Conservation (phyloP, 2,888 invertebrate genomes). For the Erebia aethiops region DNA sequence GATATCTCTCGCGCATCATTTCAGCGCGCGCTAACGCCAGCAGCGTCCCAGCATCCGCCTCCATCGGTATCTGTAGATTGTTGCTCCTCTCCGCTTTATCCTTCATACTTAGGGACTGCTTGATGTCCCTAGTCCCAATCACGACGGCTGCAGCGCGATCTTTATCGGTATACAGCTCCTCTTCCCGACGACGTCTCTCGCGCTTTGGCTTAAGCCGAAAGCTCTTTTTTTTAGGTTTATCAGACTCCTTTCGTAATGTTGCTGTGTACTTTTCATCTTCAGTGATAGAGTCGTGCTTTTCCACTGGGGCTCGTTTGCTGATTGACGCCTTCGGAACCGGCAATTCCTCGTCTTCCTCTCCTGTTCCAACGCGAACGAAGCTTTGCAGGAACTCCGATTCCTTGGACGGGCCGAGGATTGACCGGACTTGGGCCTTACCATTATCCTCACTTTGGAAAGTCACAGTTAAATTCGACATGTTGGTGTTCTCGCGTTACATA, state of each 20-base stretch:
- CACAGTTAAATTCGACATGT: slow-evolving; percentile 26
- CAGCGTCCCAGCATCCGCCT: slow-evolving; percentile 90
- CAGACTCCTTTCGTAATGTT: slow-evolving; percentile 65
- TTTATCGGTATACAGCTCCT: slow-evolving; percentile 94
- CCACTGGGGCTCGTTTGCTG: slow-evolving; percentile 69
- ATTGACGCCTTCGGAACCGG: slow-evolving; percentile 72
- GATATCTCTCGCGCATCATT: slow-evolving; percentile 88
- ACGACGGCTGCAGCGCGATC: slow-evolving; percentile 95
- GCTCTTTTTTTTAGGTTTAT: slow-evolving; percentile 64
- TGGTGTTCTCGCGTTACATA: slow-evolving; percentile 55
- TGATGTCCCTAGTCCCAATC: slow-evolving; percentile 93
- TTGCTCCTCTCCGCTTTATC: slow-evolving; percentile 89
- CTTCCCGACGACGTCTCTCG: slow-evolving; percentile 73
- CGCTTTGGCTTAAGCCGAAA: slow-evolving; percentile 66
- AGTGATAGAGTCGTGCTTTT: slow-evolving; percentile 55
- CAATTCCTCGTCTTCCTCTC: slow-evolving; percentile 78
- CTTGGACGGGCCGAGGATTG: slow-evolving; percentile 86
- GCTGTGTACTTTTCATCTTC: slow-evolving; percentile 61
- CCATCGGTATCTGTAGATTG: slow-evolving; percentile 88
- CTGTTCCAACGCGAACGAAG: slow-evolving; percentile 88
- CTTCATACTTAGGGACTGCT: slow-evolving; percentile 91
- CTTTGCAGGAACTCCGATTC: slow-evolving; percentile 91
- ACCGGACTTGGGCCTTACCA: slow-evolving; percentile 77
- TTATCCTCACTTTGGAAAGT: slow-evolving; percentile 64
- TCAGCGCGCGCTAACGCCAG: slow-evolving; percentile 90